These are phyloP conservation scores for Sinodicranocentrus sp. DNA, from an alignment of 2,888 invertebrate genomes.

Conservation along the genomic window DNA sequence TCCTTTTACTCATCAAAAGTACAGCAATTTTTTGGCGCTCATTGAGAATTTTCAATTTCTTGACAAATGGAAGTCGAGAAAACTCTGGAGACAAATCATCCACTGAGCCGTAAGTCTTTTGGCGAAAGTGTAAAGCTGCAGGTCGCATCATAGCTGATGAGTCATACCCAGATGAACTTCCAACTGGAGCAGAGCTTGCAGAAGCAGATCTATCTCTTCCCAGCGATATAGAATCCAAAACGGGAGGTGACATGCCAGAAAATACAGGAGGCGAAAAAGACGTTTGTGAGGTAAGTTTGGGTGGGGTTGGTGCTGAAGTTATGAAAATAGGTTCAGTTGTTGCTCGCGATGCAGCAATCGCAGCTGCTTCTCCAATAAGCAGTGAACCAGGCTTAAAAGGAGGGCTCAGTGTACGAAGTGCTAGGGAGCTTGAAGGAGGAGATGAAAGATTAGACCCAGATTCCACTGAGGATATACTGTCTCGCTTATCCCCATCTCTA, in stretches of 20 bases:
- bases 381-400: constrained; percentile 53
- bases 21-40: constrained; percentile 92
- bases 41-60: constrained; percentile 92
- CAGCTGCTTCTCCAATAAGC: constrained; percentile 62
- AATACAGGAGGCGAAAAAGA: constrained; percentile 54
- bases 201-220: constrained; percentile 67
- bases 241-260: constrained; percentile 63
- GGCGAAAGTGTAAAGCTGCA: constrained; percentile 57
- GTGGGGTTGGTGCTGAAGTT: constrained; percentile 52
- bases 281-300: constrained; percentile 46
- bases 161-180: constrained; percentile 25
- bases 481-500: constrained; percentile 58
- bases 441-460: constrained; percentile 66
- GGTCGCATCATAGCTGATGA: constrained; percentile 38
- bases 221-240: constrained; percentile 29
- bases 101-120: constrained; percentile 76
- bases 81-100: constrained; percentile 90
- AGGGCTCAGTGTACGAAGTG: constrained; percentile 50
- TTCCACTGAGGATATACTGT: constrained; percentile 67
- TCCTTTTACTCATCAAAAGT: constrained; percentile 78
- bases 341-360: constrained; percentile 57
- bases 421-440: constrained; percentile 53
- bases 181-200: constrained; percentile 40
- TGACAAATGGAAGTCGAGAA: constrained; percentile 91
- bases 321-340: constrained; percentile 63